Evolutionary conservation across 2,888 invertebrate genomes (phyloP), one percentile per base, ranked within the genome.

Genomic region (Acheta domesticus): DNA sequence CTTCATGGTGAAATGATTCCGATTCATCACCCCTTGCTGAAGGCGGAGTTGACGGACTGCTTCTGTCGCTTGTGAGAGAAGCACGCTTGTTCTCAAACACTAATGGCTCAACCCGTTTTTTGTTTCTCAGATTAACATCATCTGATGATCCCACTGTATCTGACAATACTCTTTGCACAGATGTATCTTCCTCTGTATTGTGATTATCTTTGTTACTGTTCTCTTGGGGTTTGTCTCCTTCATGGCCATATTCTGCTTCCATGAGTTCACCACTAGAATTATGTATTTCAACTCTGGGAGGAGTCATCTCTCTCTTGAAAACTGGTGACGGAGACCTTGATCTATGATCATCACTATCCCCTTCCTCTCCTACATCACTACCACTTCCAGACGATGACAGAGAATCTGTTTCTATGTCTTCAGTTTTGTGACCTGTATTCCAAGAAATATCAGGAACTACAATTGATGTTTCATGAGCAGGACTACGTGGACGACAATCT

Each of bases 241-340:
- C 81, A 48, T 79, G 81, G 77, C 83, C 83, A 12, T 86, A 62
- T 62, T 62, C 62, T 1, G 5, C 62, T n/a, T 62, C 89, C 86
- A 93, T 89, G 14, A 93, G 85, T 82, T 92, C 91, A 0, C 93
- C 93, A 74, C 91, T 91, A 78, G 90, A 92, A 83, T 93, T 91
- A 84, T 93, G 93, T 14, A 94, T 91, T 86, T 94, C 93, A 0
- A 94, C 87, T 79, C 93, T 88, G 0, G 94, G 94, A 1, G 92
- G 92, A 5, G 89, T 80, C 62, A 79, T 49, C 49, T 83, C 82
- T 62, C 62, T 62, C 14, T 19, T 62, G 14, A 80, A 81, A 12
- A 80, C 62, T 23, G 80, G 80, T 16, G 81, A 81, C 11, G 80
- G 79, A 2, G 77, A 48, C 20, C 75, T 76, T 23, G 74, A 80